Evolutionary conservation across 2,888 invertebrate genomes (phyloP).

Genomic region (Acrobasis suavella): DNA sequence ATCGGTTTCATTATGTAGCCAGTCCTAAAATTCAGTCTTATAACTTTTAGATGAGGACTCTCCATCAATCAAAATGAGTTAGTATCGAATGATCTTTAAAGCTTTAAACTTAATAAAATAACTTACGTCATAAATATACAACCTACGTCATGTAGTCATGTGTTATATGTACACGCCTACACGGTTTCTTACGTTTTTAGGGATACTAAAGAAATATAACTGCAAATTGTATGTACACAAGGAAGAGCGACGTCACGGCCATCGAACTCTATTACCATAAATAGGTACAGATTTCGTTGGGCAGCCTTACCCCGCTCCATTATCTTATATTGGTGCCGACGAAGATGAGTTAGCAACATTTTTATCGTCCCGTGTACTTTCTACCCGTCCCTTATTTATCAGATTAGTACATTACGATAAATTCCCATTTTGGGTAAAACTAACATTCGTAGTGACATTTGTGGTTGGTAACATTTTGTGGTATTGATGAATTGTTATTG

Average conservation of each 20-base stretch:
- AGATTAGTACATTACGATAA: constrained; percentile 40
- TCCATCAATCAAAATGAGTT: no score
- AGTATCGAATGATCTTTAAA: no score
- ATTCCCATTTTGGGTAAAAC: constrained; percentile 25
- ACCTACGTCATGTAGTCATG: no score
- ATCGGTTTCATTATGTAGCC: no score
- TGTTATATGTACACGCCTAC: background rate
- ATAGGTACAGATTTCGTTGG: constrained; percentile 57
- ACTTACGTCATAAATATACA: no score
- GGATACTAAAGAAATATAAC: constrained; percentile 29
- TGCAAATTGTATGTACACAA: constrained; percentile 37
- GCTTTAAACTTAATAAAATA: no score
- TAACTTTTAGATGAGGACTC: no score
- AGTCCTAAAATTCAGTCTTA: no score
- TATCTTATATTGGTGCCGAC: constrained; percentile 54
- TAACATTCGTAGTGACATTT: constrained; percentile 25
- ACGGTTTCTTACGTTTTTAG: constrained; percentile 17
- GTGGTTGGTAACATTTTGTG: constrained; percentile 7
- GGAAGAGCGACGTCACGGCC: constrained; percentile 39
- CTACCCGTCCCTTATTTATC: constrained; percentile 43
- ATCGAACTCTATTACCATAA: constrained; percentile 61
- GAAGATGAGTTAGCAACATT: constrained; percentile 58
- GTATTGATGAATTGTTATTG: constrained; percentile 12
- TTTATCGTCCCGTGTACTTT: constrained; percentile 42
- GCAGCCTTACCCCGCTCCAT: constrained; percentile 55